These are phyloP conservation scores for Lutraria lutraria DNA, from an alignment of 2,888 invertebrate genomes.

Conservation along the genomic window DNA sequence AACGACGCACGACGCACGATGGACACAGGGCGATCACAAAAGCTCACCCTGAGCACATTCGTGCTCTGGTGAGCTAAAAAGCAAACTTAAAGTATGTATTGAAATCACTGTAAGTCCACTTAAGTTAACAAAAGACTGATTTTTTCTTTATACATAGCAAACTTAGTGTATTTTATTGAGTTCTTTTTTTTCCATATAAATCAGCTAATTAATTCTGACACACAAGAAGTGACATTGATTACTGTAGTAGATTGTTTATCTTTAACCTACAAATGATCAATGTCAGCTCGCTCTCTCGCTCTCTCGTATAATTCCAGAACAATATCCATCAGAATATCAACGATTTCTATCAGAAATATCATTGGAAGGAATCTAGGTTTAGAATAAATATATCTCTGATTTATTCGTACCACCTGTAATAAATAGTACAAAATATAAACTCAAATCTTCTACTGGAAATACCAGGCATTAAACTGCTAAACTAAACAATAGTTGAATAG, in stretches of 20 bases:
- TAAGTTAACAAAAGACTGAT: no score
- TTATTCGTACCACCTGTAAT: not conserved
- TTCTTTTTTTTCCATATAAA: no score
- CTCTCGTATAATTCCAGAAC: not conserved
- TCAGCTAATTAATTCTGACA: no score
- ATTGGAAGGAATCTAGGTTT: not conserved
- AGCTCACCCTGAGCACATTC: no score
- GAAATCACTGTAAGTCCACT: no score
- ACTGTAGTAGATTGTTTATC: not conserved
- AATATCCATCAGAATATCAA: not conserved
- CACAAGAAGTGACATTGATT: no score
- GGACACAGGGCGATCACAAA: no score
- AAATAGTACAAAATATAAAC: not conserved
- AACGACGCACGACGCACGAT: no score
- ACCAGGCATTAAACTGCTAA: not conserved
- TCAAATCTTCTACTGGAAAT: not conserved
- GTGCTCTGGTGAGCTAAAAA: no score
- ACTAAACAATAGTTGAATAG: not conserved
- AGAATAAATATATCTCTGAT: not conserved
- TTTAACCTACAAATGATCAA: not conserved
- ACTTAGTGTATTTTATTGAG: no score
- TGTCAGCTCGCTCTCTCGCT: not conserved
- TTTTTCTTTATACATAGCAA: no score
- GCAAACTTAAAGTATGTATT: no score
- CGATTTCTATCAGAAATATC: not conserved